These are phyloP conservation scores for Elaeidobius kamerunicus DNA, from an alignment of 2,888 invertebrate genomes.

Conservation along the genomic window DNA sequence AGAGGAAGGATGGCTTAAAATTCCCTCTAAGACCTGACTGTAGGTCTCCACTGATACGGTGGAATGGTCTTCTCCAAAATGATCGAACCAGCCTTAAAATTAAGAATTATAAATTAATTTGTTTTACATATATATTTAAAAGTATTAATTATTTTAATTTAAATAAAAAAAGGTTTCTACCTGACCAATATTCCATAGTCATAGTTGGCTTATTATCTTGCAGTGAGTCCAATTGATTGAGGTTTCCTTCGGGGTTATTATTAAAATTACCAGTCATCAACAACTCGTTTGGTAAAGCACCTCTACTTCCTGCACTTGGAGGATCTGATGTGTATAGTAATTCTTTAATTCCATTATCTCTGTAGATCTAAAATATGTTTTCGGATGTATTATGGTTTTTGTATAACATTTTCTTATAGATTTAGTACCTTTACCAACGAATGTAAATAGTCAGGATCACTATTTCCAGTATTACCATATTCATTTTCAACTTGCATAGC, in stretches of 20 bases:
- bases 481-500: slow-evolving; percentile 85
- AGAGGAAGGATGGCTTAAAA: slow-evolving; percentile 48
- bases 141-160: too few relatives aligned
- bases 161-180: background rate
- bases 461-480: slow-evolving; percentile 55
- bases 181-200: slow-evolving; percentile 61
- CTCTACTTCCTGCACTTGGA: slow-evolving; percentile 32
- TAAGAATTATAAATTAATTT: slow-evolving; percentile 1
- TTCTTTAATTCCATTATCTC: slow-evolving; percentile 45
- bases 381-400: too few relatives aligned
- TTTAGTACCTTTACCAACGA: slow-evolving; percentile 42
- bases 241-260: slow-evolving; percentile 39
- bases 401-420: too few relatives aligned
- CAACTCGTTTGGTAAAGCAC: slow-evolving; percentile 31
- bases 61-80: slow-evolving; percentile 51
- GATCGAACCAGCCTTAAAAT: slow-evolving; percentile 56
- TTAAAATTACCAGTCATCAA: slow-evolving; percentile 56
- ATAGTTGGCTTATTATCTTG: slow-evolving; percentile 55
- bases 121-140: too few relatives aligned
- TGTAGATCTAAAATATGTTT: slow-evolving; percentile 23
- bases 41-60: slow-evolving; percentile 15
- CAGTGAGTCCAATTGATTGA: slow-evolving; percentile 47
- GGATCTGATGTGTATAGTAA: slow-evolving; percentile 51
- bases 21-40: slow-evolving; percentile 33
- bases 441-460: slow-evolving; percentile 46